Percentiles rank a stretch among this genome's conserved stretches.
Conservation (phyloP, 2,113 vertebrate genomes). For the Etia nguti region DNA sequence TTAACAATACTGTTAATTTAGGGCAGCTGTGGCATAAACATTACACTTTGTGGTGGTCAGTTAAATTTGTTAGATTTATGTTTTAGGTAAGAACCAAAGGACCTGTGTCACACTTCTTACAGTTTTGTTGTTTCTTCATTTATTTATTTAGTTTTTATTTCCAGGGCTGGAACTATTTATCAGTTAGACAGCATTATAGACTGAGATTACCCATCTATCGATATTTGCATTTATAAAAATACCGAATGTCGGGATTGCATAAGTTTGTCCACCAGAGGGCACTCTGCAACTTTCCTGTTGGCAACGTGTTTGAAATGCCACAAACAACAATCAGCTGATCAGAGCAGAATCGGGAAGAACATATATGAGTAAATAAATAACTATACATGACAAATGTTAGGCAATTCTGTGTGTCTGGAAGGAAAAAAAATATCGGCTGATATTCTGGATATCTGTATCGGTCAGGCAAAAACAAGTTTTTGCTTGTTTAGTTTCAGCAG, state of each 20-base stretch:
- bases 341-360: neutral
- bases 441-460: neutral
- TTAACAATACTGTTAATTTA: neutral
- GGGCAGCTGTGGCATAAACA: neutral
- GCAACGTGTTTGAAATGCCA: neutral
- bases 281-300: neutral
- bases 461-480: neutral
- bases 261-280: neutral
- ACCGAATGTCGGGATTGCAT: neutral
- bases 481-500: neutral
- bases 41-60: neutral
- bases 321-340: neutral
- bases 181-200: neutral
- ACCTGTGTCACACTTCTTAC: neutral
- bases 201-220: neutral
- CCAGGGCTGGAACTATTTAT: neutral
- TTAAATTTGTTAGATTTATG: neutral
- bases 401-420: neutral
- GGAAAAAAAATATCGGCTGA: neutral
- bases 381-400: neutral
- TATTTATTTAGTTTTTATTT: neutral
- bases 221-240: neutral
- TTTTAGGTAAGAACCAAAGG: neutral
- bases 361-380: neutral
- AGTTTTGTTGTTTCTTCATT: neutral